Base-by-base conservation (phyloP, 2,888 invertebrate genomes). In the Campoplex capitator region DNA sequence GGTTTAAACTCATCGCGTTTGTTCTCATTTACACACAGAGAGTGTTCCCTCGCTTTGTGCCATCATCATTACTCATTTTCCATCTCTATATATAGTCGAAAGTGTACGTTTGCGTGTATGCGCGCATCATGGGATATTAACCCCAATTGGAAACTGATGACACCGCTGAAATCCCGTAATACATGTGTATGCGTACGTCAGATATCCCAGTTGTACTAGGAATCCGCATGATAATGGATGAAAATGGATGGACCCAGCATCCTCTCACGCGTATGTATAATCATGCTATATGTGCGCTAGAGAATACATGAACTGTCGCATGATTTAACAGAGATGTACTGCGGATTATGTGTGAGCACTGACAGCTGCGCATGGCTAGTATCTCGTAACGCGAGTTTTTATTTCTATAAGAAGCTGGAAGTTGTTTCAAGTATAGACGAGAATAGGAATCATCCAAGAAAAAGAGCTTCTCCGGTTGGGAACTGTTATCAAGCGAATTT, bases 131-230 rank as follows among this genome's bases (percentile, higher is more conserved):
- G 77, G 81, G 54, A 84, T 74, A 84, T 84, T 82, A 82, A 81
- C 84, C 78, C 81, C 77, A 87, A 87, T 87, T 82, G 84, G 77
- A 74, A 84, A 77, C 84, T 81, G 86, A 84, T 86, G 80, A 84
- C 73, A 80, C 76, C 18, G 74, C 51, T 77, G 73, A 68, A 77
- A 84, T 84, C 73, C 58, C 56, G 56, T 68, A 56, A 38, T 67
- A 18, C 58, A 28, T 56, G 62, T 45, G 71, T 77, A 67, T 77
- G 68, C 68, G 38, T 65, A 54, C 81, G 73, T 76, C 67, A n/a
- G 45, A 76, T 70, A 83, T 83, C 45, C 58, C 35, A 62, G 67
- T 65, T 70, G 74, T 76, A 67, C 77, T 48, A n/a, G 58, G 74
- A 82, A 79, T 76, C 70, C 78, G 32, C 54, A 35, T 54, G 54